Evolutionary conservation across 2,797 vertebrate species (phyloP).

Genomic region (Chloroceryle inda): DNA sequence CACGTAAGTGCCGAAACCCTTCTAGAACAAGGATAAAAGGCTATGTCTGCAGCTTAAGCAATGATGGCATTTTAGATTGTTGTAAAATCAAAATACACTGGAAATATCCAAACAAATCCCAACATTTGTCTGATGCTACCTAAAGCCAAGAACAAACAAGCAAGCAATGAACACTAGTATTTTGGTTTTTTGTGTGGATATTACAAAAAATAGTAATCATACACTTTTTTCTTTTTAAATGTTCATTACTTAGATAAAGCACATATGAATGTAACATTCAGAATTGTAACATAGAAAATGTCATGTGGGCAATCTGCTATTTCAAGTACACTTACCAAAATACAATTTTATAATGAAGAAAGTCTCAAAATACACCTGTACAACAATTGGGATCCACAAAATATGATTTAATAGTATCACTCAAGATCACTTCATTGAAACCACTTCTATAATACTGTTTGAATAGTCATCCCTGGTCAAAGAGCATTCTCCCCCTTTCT

Average conservation of each 20-base stretch:
- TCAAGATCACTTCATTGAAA: conserved; percentile 74
- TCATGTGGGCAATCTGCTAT: conserved; percentile 76
- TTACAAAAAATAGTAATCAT: conserved; percentile 82
- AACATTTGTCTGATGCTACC: conserved; percentile 50
- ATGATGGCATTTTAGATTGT: conserved; percentile 5
- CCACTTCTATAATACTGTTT: conserved; percentile 67
- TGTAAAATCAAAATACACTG: conserved; percentile 74
- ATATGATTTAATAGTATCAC: conserved; percentile 74
- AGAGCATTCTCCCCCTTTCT: conserved; percentile 40
- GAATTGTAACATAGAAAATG: conserved; percentile 76
- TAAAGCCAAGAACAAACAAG: conserved; percentile 74
- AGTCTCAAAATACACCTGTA: conserved; percentile 80
- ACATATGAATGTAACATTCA: conserved; percentile 78
- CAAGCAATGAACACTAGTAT: conserved; percentile 75
- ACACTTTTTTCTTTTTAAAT: conserved; percentile 75
- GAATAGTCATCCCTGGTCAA: conserved; percentile 61
- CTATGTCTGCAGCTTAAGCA: conserved; percentile 40
- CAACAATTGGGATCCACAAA: conserved; percentile 75
- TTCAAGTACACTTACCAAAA: conserved; percentile 80
- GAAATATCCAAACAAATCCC: conserved; percentile 63
- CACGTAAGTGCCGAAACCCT: conserved; percentile 20
- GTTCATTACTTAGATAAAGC: conserved; percentile 76
- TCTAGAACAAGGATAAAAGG: conserved; percentile 19
- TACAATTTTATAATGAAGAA: conserved; percentile 80
- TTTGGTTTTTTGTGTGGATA: conserved; percentile 68